Base-by-base conservation (phyloP, 2,797 vertebrate genomes). In the Antennarius maculatus region DNA sequence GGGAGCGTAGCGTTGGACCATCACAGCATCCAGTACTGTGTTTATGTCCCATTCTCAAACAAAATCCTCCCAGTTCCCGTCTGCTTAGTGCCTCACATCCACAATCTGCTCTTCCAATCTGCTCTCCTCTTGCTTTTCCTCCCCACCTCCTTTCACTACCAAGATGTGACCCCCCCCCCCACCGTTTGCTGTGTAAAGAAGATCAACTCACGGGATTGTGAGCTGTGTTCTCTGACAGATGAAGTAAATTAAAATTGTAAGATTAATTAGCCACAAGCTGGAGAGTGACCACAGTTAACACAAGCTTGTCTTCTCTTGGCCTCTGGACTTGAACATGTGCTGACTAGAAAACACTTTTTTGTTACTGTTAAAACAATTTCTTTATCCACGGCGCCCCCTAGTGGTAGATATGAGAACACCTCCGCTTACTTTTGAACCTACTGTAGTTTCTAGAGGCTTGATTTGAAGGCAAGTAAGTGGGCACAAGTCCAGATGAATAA, bases 1-100 rank as follows among this genome's bases (percentile, higher is more conserved):
- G 10, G 63, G 74, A 80, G 76, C 28, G 10, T 48, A 68, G 74
- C 79, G 90, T 47, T 61, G 73, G 84, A 91, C 84, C 85, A 84
- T 89, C 84, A 85, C 75, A 66, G 50, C 75, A 73, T 71, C 65
- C 72, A 76, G 74, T 79, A 51, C 72, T 41, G 64, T 87, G 81
- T 87, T 86, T 91, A 83, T 84, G 61, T 63, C 53, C 45, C 42
- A 57, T 31, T 64, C 68, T 81, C 54, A 69, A 83, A 84, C 79
- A 77, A 82, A 81, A 80, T 23, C 76, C 65, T 83, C 68, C 63
- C 60, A 60, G 69, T 80, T 83, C 82, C 84, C 75, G 77, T 52
- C 69, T 71, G 68, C 69, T 61, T 37, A 70, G 54, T 18, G 29
- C 50, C 63, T 72, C 61, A 69, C 48, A 69, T 43, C 53, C 79